Evolutionary conservation across 2,888 invertebrate species (phyloP).

Genomic region (Drosophila stalkeri): DNA sequence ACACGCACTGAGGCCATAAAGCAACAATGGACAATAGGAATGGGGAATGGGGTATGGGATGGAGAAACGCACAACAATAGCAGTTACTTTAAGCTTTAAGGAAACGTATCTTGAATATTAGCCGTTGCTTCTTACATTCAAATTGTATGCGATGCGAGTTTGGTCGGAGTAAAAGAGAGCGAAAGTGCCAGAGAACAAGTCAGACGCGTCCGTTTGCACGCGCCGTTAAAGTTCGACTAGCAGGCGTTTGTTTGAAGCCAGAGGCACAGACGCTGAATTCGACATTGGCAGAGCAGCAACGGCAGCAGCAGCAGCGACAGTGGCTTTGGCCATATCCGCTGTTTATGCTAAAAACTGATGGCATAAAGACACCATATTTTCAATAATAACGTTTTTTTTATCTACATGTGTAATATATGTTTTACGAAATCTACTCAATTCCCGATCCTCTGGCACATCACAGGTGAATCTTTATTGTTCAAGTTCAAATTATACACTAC

Average conservation of each 20-base stretch:
- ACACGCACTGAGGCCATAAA: slow-evolving; percentile 55
- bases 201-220: slow-evolving; percentile 70
- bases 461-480: not conserved
- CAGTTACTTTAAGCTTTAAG: slow-evolving; percentile 29
- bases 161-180: slow-evolving; percentile 14
- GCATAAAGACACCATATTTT: not conserved
- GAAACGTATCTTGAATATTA: slow-evolving; percentile 42
- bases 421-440: not conserved
- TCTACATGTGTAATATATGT: not conserved
- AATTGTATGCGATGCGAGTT: slow-evolving; percentile 24
- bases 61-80: slow-evolving; percentile 7
- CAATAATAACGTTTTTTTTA: not conserved
- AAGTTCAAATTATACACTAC: not conserved
- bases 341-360: not conserved
- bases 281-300: slow-evolving; percentile 39
- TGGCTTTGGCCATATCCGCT: not conserved
- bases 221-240: slow-evolving; percentile 70
- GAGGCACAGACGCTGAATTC: slow-evolving; percentile 35
- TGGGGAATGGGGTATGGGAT: not conserved
- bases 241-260: slow-evolving; percentile 51
- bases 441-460: not conserved
- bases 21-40: slow-evolving; percentile 23
- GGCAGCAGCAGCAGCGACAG: not conserved
- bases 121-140: slow-evolving; percentile 54
- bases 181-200: slow-evolving; percentile 37